These are phyloP conservation scores for Geococcyx californianus DNA, from an alignment of 2,113 vertebrate species.

Conservation along the genomic window DNA sequence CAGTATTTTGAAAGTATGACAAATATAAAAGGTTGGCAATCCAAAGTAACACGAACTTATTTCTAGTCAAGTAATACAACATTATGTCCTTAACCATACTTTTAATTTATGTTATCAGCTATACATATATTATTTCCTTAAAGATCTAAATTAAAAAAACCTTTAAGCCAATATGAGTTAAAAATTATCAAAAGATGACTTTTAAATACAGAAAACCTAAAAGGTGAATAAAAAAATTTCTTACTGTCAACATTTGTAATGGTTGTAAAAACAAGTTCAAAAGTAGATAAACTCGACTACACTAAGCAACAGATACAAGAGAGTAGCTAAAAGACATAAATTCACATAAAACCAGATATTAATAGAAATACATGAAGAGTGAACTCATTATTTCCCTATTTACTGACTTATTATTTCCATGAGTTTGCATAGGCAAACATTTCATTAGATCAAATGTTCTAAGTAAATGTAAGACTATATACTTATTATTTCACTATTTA, in stretches of 20 bases:
- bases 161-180: not conserved
- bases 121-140: not conserved
- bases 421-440: not conserved
- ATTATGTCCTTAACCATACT: not conserved
- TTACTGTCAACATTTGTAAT: not conserved
- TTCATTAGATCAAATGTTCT: constrained; percentile 1
- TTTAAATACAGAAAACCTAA: not conserved
- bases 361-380: not conserved
- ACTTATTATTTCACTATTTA: not conserved
- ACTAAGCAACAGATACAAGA: not conserved
- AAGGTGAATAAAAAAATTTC: not conserved
- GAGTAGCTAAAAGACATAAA: not conserved
- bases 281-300: not conserved
- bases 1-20: not conserved
- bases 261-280: not conserved
- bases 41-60: not conserved
- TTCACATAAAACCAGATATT: not conserved
- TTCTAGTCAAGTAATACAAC: not conserved
- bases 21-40: not conserved
- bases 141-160: not conserved
- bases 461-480: constrained; percentile 1
- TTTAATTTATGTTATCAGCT: not conserved
- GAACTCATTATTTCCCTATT: not conserved
- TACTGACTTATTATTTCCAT: constrained; percentile 5
- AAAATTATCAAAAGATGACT: not conserved